Evolutionary conservation across 1,140 invertebrate genomes (phyloP).

Genomic region (Calliphora vicina): DNA sequence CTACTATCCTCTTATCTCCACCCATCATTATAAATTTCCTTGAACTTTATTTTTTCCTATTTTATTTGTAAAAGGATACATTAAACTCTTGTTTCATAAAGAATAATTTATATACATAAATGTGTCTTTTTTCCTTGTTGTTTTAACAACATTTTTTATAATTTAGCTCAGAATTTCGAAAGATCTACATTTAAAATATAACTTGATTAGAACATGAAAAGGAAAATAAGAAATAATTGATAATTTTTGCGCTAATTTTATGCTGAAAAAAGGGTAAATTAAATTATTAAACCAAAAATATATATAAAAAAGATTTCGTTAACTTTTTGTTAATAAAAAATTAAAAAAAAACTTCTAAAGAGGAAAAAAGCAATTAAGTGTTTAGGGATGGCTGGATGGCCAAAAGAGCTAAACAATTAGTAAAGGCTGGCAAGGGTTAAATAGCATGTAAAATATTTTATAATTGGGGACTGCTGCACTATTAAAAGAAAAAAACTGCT

Average conservation of each 20-base stretch:
- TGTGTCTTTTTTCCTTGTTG: no score
- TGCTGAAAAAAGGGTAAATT: constrained; percentile 18
- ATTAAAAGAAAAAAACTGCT: not conserved
- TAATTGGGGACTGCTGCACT: not conserved
- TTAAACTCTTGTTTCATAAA: not conserved
- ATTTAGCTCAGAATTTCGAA: not conserved
- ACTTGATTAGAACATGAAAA: constrained; percentile 13
- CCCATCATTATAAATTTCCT: not conserved
- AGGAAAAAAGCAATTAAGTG: constrained; percentile 2
- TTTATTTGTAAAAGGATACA: not conserved
- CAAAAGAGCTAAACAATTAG: not conserved
- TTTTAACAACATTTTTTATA: not conserved
- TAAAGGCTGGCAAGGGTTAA: not conserved
- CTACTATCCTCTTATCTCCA: not conserved
- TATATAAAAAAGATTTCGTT: not conserved
- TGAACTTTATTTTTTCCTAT: no score
- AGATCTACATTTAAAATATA: constrained; percentile 12
- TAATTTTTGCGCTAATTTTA: constrained; percentile 33
- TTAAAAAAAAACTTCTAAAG: not conserved
- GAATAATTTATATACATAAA: constrained; percentile 14
- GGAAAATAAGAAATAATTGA: constrained; percentile 21
- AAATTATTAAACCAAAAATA: not conserved
- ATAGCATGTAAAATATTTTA: not conserved
- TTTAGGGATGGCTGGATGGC: not conserved
- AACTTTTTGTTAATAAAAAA: not conserved